Conservation (phyloP, 2,797 vertebrate genomes). For the Hoplostethus mediterraneus region DNA sequence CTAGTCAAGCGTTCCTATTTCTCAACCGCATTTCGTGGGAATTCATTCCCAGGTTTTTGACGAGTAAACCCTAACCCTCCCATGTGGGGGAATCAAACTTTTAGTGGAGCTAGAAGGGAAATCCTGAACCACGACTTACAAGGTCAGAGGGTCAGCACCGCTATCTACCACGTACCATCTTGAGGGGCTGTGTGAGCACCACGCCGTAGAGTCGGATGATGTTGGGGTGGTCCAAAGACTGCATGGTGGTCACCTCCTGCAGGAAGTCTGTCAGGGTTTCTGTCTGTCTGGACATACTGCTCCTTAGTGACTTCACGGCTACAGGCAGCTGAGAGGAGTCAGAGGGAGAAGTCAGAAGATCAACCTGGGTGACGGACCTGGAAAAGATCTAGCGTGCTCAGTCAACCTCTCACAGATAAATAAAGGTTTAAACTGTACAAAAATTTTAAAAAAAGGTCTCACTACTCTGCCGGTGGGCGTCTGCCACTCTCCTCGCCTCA, state of each 20-base stretch:
- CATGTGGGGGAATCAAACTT: too few relatives aligned
- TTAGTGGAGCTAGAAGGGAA: neutral
- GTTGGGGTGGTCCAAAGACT: slow-evolving; percentile 89
- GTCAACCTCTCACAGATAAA: too few relatives aligned
- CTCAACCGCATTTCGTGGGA: too few relatives aligned
- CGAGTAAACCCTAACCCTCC: too few relatives aligned
- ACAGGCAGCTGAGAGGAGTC: slow-evolving; percentile 79
- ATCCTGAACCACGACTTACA: neutral
- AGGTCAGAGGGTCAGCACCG: neutral
- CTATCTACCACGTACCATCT: slow-evolving; percentile 85
- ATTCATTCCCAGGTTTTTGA: too few relatives aligned
- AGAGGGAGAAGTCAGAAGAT: neutral
- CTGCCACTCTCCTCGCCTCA: slow-evolving; percentile 89
- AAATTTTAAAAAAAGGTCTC: slow-evolving; percentile 47
- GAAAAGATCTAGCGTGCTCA: too few relatives aligned
- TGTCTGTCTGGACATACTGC: slow-evolving; percentile 72
- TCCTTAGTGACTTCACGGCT: slow-evolving; percentile 86
- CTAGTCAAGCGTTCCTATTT: too few relatives aligned
- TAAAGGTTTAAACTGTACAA: neutral
- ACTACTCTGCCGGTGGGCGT: slow-evolving; percentile 85
- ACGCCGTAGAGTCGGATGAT: slow-evolving; percentile 91
- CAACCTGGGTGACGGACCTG: too few relatives aligned
- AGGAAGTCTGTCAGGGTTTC: slow-evolving; percentile 89
- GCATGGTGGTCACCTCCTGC: slow-evolving; percentile 91
- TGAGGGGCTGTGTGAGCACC: slow-evolving; percentile 90